Conservation (phyloP, 1,140 invertebrate species). For the Dendrolimus punctatus region DNA sequence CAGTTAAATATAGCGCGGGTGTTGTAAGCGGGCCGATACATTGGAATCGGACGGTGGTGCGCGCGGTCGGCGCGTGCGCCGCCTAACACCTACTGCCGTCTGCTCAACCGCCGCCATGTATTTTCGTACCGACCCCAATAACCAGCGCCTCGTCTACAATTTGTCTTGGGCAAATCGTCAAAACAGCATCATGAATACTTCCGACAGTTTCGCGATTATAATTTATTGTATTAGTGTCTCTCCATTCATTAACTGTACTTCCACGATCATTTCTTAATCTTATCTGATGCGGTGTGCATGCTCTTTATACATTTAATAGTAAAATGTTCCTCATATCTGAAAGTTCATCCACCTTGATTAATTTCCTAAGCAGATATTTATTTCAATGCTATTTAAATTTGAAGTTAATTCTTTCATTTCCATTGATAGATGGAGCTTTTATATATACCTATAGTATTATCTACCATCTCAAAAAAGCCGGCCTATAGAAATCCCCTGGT, state of each 20-base stretch:
- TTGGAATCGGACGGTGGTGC: slow-evolving; percentile 38
- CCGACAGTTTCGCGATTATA: slow-evolving; percentile 30
- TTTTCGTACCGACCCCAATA: slow-evolving; percentile 67
- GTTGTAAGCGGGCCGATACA: slow-evolving; percentile 53
- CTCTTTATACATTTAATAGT: no score
- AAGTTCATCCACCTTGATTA: no score
- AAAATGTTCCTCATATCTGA: no score
- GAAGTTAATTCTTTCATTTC: no score
- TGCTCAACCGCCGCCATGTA: slow-evolving; percentile 48
- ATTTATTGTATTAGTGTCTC: slow-evolving; percentile 22
- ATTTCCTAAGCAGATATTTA: no score
- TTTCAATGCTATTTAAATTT: no score
- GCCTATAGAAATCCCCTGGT: no score
- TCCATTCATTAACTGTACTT: slow-evolving; percentile 19
- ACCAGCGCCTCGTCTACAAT: slow-evolving; percentile 61
- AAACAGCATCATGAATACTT: slow-evolving; percentile 43
- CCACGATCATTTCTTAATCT: not conserved
- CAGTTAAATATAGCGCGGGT: slow-evolving; percentile 59
- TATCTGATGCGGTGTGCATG: not conserved
- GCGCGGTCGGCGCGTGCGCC: slow-evolving; percentile 65
- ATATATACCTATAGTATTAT: no score
- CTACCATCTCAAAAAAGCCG: no score
- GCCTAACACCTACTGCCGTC: slow-evolving; percentile 59
- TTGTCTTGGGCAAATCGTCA: slow-evolving; percentile 63
- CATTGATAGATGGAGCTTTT: no score